These are phyloP conservation scores for Sandelia bainsii DNA, from an alignment of 2,797 vertebrate genomes.

Conservation along the genomic window DNA sequence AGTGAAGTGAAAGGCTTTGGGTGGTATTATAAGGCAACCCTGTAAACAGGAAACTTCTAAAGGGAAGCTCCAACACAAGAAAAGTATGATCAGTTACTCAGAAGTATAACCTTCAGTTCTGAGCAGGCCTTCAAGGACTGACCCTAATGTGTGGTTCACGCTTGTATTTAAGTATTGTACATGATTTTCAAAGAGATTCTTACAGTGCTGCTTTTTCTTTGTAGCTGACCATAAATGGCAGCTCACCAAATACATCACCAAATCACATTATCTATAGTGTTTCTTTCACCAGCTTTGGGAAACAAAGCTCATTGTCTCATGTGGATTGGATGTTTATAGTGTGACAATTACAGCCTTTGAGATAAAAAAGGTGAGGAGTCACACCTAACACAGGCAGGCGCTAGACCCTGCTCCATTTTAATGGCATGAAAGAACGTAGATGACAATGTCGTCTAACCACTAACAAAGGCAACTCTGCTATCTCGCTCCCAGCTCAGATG, in stretches of 20 bases:
- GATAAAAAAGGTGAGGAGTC: conserved; percentile 57
- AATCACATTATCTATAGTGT: conserved; percentile 22
- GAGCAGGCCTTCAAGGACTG: neutral
- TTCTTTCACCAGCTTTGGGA: conserved; percentile 8
- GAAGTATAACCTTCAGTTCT: neutral
- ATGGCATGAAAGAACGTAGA: conserved; percentile 49
- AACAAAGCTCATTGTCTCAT: conserved; percentile 42
- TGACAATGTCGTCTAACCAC: conserved; percentile 43
- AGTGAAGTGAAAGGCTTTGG: conserved; percentile 69
- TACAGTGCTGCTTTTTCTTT: too few relatives aligned
- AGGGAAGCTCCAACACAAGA: conserved; percentile 15
- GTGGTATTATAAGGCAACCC: conserved; percentile 68
- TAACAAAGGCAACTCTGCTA: conserved; percentile 55
- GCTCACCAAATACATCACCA: conserved; percentile 35
- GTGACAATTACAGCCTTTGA: conserved; percentile 43
- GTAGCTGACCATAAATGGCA: neutral
- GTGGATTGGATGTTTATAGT: conserved; percentile 8
- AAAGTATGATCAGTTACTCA: neutral
- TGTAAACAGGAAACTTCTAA: conserved; percentile 83
- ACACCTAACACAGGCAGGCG: conserved; percentile 40
- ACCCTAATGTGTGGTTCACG: neutral
- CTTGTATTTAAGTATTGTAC: conserved; percentile 1
- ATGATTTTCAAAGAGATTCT: conserved; percentile 1
- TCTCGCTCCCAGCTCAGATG: conserved; percentile 48
- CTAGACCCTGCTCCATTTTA: conserved; percentile 36